Conservation (phyloP, 1,140 invertebrate genomes). For the Drosophila sechellia region DNA sequence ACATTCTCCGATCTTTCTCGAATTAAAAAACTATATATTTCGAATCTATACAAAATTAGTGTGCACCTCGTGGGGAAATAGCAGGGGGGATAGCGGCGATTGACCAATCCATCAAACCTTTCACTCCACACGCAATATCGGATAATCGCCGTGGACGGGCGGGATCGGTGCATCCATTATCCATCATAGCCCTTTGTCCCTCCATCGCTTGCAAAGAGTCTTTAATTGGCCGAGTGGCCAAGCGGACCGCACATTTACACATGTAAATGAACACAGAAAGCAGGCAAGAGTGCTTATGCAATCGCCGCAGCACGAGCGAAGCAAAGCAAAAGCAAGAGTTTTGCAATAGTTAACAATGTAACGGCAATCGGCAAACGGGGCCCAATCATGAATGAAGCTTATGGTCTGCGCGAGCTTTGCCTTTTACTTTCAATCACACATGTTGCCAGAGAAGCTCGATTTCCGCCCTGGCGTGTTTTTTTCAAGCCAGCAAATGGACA, state of each 20-base stretch:
- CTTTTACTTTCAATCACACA: slow-evolving; percentile 83
- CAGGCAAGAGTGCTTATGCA: slow-evolving; percentile 8
- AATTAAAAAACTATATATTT: slow-evolving; percentile 34
- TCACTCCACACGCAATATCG: slow-evolving; percentile 36
- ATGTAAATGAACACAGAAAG: slow-evolving; percentile 21
- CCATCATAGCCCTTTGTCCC: slow-evolving; percentile 37
- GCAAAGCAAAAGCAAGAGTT: slow-evolving; percentile 48
- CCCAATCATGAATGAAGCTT: slow-evolving; percentile 79
- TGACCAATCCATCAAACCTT: slow-evolving; percentile 37
- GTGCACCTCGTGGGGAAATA: slow-evolving; percentile 10
- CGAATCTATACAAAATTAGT: slow-evolving; percentile 16
- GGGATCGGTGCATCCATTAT: slow-evolving; percentile 14
- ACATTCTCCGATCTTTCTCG: not conserved
- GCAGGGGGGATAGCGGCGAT: not conserved
- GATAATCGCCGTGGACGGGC: not conserved
- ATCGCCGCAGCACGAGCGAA: slow-evolving; percentile 2
- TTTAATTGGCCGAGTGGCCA: slow-evolving; percentile 39
- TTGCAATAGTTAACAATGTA: slow-evolving; percentile 82
- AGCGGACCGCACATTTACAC: slow-evolving; percentile 10
- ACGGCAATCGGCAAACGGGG: slow-evolving; percentile 64
- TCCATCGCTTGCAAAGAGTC: slow-evolving; percentile 28
- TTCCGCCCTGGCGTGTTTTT: not conserved
- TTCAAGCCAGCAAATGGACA: too few species aligned
- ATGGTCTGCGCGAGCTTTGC: slow-evolving; percentile 70
- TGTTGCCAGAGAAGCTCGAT: slow-evolving; percentile 30